A percentile compares a stretch with the other conserved stretches of the same genome.
These are phyloP conservation scores for Poecilobothrus nobilitatus DNA, from an alignment of 2,888 invertebrate species.

Conservation along the genomic window DNA sequence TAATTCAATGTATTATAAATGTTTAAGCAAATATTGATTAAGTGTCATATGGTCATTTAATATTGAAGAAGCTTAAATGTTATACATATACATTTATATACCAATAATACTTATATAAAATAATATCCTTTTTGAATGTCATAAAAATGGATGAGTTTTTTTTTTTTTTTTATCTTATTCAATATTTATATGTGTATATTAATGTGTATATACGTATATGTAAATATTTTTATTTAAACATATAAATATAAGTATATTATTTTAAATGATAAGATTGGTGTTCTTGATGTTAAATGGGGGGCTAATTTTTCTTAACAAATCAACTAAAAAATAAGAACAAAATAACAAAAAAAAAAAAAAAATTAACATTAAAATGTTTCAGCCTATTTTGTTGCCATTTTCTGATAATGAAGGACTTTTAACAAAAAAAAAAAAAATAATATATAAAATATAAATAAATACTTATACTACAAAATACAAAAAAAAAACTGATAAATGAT, in stretches of 20 bases:
- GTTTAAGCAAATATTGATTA: neutral
- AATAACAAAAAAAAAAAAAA: neutral
- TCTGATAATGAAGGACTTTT: constrained; percentile 6
- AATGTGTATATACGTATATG: too few species aligned
- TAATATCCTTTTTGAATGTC: neutral
- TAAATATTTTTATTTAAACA: too few species aligned
- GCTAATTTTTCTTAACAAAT: neutral
- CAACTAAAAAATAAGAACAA: neutral
- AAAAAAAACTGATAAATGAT: constrained; percentile 6
- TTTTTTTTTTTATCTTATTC: too few species aligned
- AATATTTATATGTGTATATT: too few species aligned
- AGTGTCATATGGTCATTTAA: neutral
- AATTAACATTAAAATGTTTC: neutral
- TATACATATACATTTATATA: neutral
- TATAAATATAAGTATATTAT: too few species aligned
- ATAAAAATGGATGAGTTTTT: neutral
- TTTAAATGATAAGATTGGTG: too few species aligned
- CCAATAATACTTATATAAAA: neutral
- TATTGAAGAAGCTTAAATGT: neutral
- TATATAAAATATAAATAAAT: neutral
- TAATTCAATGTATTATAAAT: neutral
- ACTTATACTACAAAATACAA: neutral
- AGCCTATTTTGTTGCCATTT: constrained; percentile 1
- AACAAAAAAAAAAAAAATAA: neutral
- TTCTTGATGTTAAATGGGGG: neutral